Evolutionary conservation across 23 tunicate genomes (phyloP).

Genomic region (Styela plicata): DNA sequence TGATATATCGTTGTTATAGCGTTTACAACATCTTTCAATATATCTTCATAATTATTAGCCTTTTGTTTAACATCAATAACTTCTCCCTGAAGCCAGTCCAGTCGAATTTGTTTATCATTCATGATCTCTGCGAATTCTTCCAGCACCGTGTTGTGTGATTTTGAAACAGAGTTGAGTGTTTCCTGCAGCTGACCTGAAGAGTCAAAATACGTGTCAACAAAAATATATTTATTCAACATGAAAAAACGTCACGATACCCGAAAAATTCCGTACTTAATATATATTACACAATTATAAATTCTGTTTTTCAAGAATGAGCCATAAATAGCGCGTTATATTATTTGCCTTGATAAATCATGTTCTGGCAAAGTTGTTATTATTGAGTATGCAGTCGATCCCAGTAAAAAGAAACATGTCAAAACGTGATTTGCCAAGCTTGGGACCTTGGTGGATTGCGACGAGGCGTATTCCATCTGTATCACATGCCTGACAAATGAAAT

Average conservation of each 20-base stretch:
- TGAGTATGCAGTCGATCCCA: too few species aligned
- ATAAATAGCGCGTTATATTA: too few species aligned
- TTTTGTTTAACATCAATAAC: not conserved
- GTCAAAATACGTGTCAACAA: not conserved
- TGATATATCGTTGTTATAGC: slow-evolving; percentile 31
- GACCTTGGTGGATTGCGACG: too few species aligned
- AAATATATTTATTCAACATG: too few species aligned
- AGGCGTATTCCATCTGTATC: too few species aligned
- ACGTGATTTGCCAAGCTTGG: too few species aligned
- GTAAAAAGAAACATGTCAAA: too few species aligned
- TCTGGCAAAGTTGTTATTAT: too few species aligned
- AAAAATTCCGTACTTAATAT: too few species aligned
- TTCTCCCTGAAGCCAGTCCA: not conserved
- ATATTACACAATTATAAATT: not conserved
- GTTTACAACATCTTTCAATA: slow-evolving; percentile 5
- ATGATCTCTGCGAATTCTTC: slow-evolving; percentile 13
- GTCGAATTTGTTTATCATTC: not conserved
- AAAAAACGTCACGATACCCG: too few species aligned
- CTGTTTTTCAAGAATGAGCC: not conserved
- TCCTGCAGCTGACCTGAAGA: slow-evolving; percentile 1
- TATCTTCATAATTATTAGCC: not conserved
- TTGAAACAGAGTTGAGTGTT: not conserved
- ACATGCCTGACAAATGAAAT: too few species aligned
- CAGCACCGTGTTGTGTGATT: slow-evolving; percentile 13
- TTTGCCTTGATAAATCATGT: too few species aligned